Percentiles rank a stretch among this genome's conserved stretches.
Evolutionary conservation across 2,113 vertebrate genomes (phyloP).

Genomic region (Stigmatopora nigra): DNA sequence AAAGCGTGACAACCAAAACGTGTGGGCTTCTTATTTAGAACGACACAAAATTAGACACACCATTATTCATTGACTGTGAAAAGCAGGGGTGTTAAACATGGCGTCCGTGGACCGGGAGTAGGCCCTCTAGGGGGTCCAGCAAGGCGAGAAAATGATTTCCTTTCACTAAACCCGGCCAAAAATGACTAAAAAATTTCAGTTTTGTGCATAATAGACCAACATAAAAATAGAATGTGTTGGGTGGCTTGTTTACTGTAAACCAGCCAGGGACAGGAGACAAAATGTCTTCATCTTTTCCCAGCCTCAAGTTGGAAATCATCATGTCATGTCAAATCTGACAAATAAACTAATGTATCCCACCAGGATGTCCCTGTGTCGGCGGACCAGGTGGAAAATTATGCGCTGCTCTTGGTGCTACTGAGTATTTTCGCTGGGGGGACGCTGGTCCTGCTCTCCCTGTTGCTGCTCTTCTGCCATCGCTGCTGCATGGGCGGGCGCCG

Average conservation of each 20-base stretch:
- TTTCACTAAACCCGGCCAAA: no score
- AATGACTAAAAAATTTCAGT: no score
- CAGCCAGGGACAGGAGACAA: not conserved
- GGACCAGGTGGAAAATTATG: constrained; percentile 78
- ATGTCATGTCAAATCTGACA: no score
- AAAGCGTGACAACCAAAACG: constrained; percentile 20
- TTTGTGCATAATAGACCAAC: no score
- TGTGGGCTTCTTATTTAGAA: constrained; percentile 6
- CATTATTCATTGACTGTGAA: not conserved
- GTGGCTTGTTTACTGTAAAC: no score
- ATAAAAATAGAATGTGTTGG: no score
- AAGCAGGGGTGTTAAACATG: no score
- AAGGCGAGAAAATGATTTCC: no score
- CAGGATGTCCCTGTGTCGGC: constrained; percentile 68
- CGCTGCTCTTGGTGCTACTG: constrained; percentile 80
- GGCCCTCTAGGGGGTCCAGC: no score
- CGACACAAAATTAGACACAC: constrained; percentile 16
- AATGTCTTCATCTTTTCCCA: not conserved
- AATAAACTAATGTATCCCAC: not conserved
- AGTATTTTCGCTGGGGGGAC: constrained; percentile 84
- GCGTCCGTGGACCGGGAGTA: no score
- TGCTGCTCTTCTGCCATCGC: constrained; percentile 84
- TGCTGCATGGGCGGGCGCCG: constrained; percentile 80
- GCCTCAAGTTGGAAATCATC: not conserved
- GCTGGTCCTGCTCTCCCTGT: constrained; percentile 79